phyloP scores from a whole-genome alignment of 2,113 vertebrate species.

The Erythrocercus mccallii region DNA sequence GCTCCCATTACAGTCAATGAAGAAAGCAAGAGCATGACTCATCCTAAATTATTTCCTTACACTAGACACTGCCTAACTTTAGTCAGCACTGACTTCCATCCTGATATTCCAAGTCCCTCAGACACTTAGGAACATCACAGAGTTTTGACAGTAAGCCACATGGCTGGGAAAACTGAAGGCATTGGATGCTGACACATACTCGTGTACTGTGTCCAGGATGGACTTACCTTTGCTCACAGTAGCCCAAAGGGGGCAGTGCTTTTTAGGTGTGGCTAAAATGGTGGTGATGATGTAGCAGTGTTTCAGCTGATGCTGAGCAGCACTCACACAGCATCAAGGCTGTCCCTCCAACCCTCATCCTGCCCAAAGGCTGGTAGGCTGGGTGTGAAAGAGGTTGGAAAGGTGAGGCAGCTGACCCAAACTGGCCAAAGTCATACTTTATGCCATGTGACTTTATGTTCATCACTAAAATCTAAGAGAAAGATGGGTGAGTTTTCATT shows the following conservation, averaged over 20 bases:
- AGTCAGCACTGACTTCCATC: not conserved
- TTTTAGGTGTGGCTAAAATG: accelerated
- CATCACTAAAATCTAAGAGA: not conserved
- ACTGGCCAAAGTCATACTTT: not conserved
- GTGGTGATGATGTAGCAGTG: accelerated
- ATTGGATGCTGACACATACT: not conserved
- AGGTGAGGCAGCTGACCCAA: not conserved
- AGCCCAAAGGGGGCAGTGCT: not conserved
- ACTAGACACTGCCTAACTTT: not conserved
- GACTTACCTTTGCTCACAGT: not conserved
- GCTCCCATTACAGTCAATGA: not conserved
- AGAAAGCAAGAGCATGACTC: not conserved
- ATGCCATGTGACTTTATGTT: not conserved
- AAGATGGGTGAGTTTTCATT: accelerated
- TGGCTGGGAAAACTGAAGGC: not conserved
- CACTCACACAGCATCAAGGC: not conserved
- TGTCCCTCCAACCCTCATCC: not conserved
- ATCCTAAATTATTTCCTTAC: not conserved
- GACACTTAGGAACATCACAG: not conserved
- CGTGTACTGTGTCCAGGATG: not conserved
- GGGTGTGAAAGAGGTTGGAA: not conserved
- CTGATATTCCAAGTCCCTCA: not conserved
- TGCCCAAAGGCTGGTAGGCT: not conserved
- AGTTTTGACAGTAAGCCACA: not conserved
- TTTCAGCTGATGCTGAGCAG: not conserved